These are phyloP conservation scores for Tapirus terrestris DNA, from an alignment of 2,113 vertebrate genomes.

Conservation along the genomic window DNA sequence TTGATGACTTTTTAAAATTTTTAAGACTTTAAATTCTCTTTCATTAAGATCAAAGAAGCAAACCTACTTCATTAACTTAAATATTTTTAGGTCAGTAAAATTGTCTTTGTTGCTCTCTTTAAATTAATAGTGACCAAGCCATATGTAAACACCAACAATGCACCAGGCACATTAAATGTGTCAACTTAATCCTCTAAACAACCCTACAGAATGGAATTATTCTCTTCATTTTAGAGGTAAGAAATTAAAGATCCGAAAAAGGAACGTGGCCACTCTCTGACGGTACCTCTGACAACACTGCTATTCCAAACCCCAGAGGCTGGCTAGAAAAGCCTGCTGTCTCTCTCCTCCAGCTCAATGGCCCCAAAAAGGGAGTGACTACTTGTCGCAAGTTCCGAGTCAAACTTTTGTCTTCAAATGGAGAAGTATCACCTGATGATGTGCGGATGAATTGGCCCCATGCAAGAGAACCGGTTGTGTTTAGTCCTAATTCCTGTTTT, in stretches of 20 bases:
- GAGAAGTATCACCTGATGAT: not conserved
- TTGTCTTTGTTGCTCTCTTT: not conserved
- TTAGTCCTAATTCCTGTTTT: not conserved
- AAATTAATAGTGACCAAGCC: not conserved
- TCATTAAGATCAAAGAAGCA: constrained; percentile 43
- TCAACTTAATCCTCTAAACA: not conserved
- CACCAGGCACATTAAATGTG: not conserved
- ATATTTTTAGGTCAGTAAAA: constrained; percentile 37
- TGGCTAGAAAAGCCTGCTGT: not conserved
- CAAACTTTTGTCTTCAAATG: not conserved
- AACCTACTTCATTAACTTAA: constrained; percentile 9
- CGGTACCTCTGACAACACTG: not conserved
- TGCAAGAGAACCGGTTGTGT: not conserved
- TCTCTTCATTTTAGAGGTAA: not conserved
- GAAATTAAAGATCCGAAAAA: constrained; percentile 2
- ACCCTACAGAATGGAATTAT: not conserved
- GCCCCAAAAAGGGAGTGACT: not conserved
- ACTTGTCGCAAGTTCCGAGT: not conserved
- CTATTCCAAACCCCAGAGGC: not conserved
- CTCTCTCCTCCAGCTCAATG: not conserved
- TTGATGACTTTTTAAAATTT: not conserved
- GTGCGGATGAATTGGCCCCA: not conserved
- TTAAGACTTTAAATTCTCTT: constrained; percentile 8
- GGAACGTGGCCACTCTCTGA: not conserved
- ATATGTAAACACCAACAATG: not conserved